phyloP scores from a whole-genome alignment of 2,113 vertebrate species.

The Hippolais icterina region DNA sequence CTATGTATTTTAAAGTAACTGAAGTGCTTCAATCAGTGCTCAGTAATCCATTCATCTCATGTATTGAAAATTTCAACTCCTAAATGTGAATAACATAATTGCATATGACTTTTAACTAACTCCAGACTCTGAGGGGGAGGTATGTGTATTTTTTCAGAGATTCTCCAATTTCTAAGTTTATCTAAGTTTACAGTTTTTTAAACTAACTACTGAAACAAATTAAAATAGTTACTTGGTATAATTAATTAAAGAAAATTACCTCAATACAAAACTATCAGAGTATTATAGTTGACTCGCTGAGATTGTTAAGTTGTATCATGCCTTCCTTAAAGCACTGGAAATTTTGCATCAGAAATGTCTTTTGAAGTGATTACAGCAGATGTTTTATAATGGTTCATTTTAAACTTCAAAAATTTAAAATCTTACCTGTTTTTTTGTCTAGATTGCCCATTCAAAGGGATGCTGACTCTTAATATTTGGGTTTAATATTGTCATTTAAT shows the following conservation, averaged over 20 bases:
- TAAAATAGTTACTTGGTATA: slow-evolving; percentile 37
- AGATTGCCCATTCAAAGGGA: slow-evolving; percentile 76
- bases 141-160: slow-evolving; percentile 58
- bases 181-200: slow-evolving; percentile 55
- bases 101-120: not conserved
- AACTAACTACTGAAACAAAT: slow-evolving; percentile 50
- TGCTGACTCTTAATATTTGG: slow-evolving; percentile 68
- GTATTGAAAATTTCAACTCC: slow-evolving; percentile 11
- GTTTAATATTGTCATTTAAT: slow-evolving; percentile 64
- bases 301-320: slow-evolving; percentile 22
- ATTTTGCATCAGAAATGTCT: slow-evolving; percentile 38
- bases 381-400: slow-evolving; percentile 43
- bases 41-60: not conserved
- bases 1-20: not conserved
- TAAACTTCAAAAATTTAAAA: slow-evolving; percentile 14
- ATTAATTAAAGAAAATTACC: slow-evolving; percentile 60
- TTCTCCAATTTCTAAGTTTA: slow-evolving; percentile 63
- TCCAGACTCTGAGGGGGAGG: slow-evolving; percentile 16
- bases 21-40: slow-evolving; percentile 46
- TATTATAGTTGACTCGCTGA: slow-evolving; percentile 27
- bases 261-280: slow-evolving; percentile 37
- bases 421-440: slow-evolving; percentile 41
- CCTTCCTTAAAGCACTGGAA: slow-evolving; percentile 53
- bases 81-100: slow-evolving; percentile 7
- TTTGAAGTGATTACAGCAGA: not conserved